A percentile compares a stretch with the other conserved stretches of the same genome.
Conservation (phyloP, 1,140 invertebrate genomes). For the Aethina tumida region DNA sequence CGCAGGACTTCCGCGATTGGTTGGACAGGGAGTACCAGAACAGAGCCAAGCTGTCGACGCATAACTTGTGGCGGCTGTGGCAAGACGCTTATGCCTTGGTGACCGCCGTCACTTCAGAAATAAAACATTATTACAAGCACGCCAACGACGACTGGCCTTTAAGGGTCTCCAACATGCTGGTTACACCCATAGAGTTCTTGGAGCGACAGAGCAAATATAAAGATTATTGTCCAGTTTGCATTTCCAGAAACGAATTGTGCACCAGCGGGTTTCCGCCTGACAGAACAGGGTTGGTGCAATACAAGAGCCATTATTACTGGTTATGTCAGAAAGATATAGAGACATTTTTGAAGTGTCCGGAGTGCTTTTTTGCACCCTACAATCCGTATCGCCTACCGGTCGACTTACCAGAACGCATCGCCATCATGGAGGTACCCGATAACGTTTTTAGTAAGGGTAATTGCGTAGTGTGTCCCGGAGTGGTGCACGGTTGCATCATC, state of each 20-base stretch:
- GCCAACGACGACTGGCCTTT: conserved; percentile 25
- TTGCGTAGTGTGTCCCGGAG: conserved; percentile 46
- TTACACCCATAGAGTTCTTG: conserved; percentile 41
- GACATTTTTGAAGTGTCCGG: conserved; percentile 36
- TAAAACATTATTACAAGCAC: conserved; percentile 25
- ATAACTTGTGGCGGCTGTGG: conserved; percentile 41
- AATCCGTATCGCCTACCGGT: conserved; percentile 36
- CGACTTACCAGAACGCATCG: conserved; percentile 37
- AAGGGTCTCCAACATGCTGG: conserved; percentile 29
- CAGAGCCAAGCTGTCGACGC: conserved; percentile 29
- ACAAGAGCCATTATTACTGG: conserved; percentile 43
- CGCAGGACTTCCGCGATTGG: conserved; percentile 36
- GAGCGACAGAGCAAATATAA: conserved; percentile 39
- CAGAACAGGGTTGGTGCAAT: conserved; percentile 44
- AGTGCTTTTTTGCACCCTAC: conserved; percentile 29
- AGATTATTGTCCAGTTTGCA: conserved; percentile 45
- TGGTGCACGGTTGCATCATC: conserved; percentile 35
- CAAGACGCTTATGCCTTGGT: conserved; percentile 32
- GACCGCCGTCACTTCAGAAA: conserved; percentile 23
- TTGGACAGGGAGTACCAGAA: conserved; percentile 43
- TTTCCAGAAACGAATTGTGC: conserved; percentile 34
- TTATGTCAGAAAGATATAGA: conserved; percentile 41
- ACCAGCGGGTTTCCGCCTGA: conserved; percentile 37
- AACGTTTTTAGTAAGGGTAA: conserved; percentile 39
- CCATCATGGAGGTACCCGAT: conserved; percentile 34